Base-by-base conservation (phyloP, 2,888 invertebrate species). In the Empis stercorea region DNA sequence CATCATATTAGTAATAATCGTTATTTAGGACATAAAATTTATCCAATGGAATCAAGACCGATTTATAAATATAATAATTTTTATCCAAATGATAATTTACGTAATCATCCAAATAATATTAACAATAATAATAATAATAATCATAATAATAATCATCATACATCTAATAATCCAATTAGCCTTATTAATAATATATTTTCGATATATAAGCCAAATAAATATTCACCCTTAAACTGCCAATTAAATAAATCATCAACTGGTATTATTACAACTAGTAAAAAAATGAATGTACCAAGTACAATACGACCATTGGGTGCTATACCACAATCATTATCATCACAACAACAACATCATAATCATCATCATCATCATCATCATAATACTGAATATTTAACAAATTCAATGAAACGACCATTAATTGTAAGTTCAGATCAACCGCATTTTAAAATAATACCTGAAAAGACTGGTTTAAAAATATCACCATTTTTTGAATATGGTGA, bases 401-500 rank as follows among this genome's bases (percentile, higher is more conserved):
- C 69, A 17, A 71, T 61, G 72, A 76, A 68, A 67, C 71, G 60
- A 1, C 72, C 78, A 2, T 70, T 77, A 52, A 70, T 76, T 17
- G 74, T 76, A 9, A 73, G 74, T 20, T 74, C 63, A 59, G 71
- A 69, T 42, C 68, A 68, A 54, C 68, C 71, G 4, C 68, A 68
- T 46, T 71, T 71, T 45, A 70, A 71, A 58, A 73, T 75, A 42
- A 71, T 74, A 43, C 73, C 75, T 36, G 70, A 72, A 54, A 74
- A 73, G 59, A 74, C 72, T 50, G 76, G 76, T 37, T 61, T 76
- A 10, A 73, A 72, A 58, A 74, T 76, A 49, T 73, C 76, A 45
- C 75, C 76, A 4, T 56, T 71, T 44, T 60, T 65, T 51, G 61
- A 62, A 44, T 66, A 62, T 48, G 60, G 60, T 37, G 64, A 66